Evolutionary conservation across 1,140 invertebrate genomes (phyloP), one percentile per base, ranked within the genome.

Genomic region (Helicorthomorpha holstii): DNA sequence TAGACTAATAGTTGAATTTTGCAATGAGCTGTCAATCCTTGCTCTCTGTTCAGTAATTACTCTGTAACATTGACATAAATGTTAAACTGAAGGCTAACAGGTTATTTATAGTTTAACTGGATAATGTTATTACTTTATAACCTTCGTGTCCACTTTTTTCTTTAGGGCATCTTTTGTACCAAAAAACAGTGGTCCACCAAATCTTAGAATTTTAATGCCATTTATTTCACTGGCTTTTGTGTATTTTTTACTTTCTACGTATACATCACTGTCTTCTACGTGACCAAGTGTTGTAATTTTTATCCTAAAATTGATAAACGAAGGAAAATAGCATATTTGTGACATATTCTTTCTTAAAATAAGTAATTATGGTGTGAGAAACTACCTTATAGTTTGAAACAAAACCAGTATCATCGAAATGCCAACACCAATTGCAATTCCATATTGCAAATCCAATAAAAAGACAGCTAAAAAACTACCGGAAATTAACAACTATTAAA

Each of bases 381-480:
- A 7, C 16, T 34, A 34, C 29, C 29, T 34, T 34, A 34, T 34
- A 7, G 29, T 7, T 34, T 16, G 7, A 16, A 34, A 34, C 7
- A 34, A 7, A 34, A 34, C 29, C 29, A 34, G 7, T 7, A 34
- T 34, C 29, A 34, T 34, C 7, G 29, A 34, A 34, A 34, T 16
- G 1, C 78, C 57, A 3, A 89, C 69, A 2, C 87, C 87, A 1
- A 81, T 74, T 0, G 74, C 65, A 22, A 94, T 69, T 10, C 84
- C 85, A 54, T 82, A 71, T 59, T 92, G 87, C 53, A 95, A 87
- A 61, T 93, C 87, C 2, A 94, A 66, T 4, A 91, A 58, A 7
- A 89, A 69, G 0, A 88, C 86, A 0, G 76, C 73, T 0, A 81
- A 34, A 62, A 91, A 94, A 0, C 29, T 34, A 7, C 7, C 29